Base-by-base conservation (phyloP, 2,113 vertebrate genomes). In the Donacobius atricapilla region DNA sequence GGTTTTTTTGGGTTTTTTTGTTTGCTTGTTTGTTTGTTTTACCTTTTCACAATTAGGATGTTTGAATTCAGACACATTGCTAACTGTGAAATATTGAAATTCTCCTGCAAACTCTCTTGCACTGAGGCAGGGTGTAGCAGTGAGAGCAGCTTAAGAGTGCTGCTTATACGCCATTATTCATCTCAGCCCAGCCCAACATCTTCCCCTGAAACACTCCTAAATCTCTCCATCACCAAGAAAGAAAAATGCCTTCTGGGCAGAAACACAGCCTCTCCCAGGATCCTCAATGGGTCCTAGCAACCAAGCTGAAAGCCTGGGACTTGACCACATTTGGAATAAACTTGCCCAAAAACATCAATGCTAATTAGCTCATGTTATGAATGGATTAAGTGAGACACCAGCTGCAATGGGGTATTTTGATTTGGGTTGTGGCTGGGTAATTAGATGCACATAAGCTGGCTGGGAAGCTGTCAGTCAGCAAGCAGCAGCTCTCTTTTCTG, bases 311-410 rank as follows among this genome's bases (percentile, higher is more conserved):
- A 94, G 83, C 71, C 60, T 83, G 86, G 39, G 76, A 77, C 89
- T 89, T 70, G 71, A 96, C 90, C 95, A 94, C 90, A 91, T 89
- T 97, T 93, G 90, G 92, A 97, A 96, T 95, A 96, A 95, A 96
- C 96, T 96, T 94, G 85, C 89, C 69, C 90, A 8, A 72, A 96
- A 96, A 69, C 95, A 96, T 97, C 96, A 92, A 96, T 97, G 96
- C 83, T 98, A 97, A 97, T 98, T 94, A 96, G 93, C 90, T 95
- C 19, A 6, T 89, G 95, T 97, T 97, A 95, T 95, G 84, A 97
- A 96, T 97, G 97, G 97, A 98, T 98, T 98, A 98, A 97, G 95
- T 63, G 70, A 97, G 93, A 97, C 95, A 97, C 96, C 97, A 97
- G 97, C 97, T 98, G 97, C 94, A 93, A 33, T 1, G 53, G 90